Evolutionary conservation across 2,888 invertebrate genomes (phyloP).

Genomic region (Lithosia quadra): DNA sequence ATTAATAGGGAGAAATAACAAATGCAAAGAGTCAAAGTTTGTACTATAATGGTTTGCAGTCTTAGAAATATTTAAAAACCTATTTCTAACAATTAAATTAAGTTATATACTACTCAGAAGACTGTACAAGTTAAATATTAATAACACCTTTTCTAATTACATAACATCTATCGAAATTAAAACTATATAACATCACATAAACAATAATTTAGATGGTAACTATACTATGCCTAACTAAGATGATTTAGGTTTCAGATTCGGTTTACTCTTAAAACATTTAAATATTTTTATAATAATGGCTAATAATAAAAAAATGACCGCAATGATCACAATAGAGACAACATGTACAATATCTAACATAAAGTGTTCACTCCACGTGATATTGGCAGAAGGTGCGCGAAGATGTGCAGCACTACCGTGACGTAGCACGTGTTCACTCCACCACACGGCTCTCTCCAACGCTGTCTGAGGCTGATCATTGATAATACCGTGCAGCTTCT

Average conservation of each 20-base stretch:
- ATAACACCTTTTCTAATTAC: too few species aligned
- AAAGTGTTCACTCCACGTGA: conserved; percentile 18
- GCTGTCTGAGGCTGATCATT: conserved; percentile 47
- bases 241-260: background rate
- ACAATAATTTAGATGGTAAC: background rate
- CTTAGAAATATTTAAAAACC: background rate
- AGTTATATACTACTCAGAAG: background rate
- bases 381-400: conserved; percentile 53
- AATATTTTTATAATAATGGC: background rate
- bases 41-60: background rate
- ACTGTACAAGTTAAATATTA: too few species aligned
- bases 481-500: conserved; percentile 23
- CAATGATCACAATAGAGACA: background rate
- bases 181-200: background rate
- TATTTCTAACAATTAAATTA: background rate
- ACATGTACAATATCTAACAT: conserved; percentile 15
- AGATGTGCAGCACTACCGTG: conserved; percentile 64
- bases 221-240: background rate
- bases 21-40: background rate
- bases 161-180: background rate
- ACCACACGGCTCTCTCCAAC: conserved; percentile 68
- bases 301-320: background rate
- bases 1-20: background rate
- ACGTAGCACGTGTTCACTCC: conserved; percentile 71
- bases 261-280: background rate